Evolutionary conservation across 2,797 vertebrate species (phyloP).

Genomic region (Echeneis naucrates): DNA sequence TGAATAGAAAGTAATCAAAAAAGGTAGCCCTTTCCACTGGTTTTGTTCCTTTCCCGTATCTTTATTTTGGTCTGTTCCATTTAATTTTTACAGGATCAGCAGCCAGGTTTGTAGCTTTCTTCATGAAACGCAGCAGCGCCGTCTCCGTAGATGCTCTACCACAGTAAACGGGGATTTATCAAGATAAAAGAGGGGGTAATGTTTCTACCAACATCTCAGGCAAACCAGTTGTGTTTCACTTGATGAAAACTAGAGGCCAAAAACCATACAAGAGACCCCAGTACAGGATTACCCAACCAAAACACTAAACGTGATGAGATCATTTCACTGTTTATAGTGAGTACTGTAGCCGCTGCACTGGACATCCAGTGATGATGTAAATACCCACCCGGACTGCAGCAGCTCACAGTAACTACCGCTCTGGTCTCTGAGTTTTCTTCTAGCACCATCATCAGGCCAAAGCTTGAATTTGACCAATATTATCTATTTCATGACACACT

Average conservation of each 20-base stretch:
- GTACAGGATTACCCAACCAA: no score
- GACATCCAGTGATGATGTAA: neutral
- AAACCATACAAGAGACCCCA: neutral
- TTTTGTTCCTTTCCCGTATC: neutral
- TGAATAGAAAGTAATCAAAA: neutral
- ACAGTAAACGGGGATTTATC: neutral
- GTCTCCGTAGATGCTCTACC: neutral
- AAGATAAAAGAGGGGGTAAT: neutral
- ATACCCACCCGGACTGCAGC: neutral
- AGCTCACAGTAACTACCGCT: neutral
- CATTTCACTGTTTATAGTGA: neutral
- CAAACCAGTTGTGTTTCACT: neutral
- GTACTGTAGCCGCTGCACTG: neutral
- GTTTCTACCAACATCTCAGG: no score
- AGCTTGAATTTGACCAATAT: neutral
- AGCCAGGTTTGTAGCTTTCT: neutral
- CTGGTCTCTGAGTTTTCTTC: neutral
- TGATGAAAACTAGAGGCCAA: neutral
- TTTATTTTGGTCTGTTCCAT: no score
- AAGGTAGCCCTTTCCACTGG: neutral
- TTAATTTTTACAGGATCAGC: no score
- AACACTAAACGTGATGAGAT: neutral
- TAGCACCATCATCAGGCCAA: neutral
- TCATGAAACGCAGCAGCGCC: neutral
- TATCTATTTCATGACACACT: no score